Evolutionary conservation across 2,888 invertebrate genomes (phyloP).

Genomic region (Drosophila anomalata): DNA sequence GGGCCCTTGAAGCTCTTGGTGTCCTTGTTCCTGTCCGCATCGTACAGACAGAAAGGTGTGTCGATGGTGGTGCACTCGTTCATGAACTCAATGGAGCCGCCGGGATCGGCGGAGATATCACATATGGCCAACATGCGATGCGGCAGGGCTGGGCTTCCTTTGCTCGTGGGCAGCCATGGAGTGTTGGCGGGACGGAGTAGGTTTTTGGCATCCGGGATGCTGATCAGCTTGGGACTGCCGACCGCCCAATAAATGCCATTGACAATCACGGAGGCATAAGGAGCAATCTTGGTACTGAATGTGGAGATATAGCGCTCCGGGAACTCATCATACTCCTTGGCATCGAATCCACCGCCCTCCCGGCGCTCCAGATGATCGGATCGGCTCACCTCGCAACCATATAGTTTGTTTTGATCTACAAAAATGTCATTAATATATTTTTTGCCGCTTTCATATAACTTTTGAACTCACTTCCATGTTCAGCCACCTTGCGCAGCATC

Average conservation of each 20-base stretch:
- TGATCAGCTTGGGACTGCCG: slow-evolving; percentile 96
- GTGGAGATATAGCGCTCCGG: slow-evolving; percentile 98
- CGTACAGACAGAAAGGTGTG: slow-evolving; percentile 99
- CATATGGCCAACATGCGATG: slow-evolving; percentile 97
- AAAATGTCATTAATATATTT: neutral
- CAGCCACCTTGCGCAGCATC: slow-evolving; percentile 96
- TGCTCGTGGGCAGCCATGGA: slow-evolving; percentile 96
- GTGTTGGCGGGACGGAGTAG: slow-evolving; percentile 94
- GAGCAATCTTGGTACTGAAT: slow-evolving; percentile 98
- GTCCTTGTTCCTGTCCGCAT: slow-evolving; percentile 98
- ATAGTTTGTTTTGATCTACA: slow-evolving; percentile 95
- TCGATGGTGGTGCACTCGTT: slow-evolving; percentile 99
- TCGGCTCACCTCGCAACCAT: slow-evolving; percentile 97
- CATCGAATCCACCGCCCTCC: slow-evolving; percentile 96
- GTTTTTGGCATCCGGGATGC: slow-evolving; percentile 99
- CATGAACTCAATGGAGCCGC: slow-evolving; percentile 99
- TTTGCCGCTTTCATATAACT: neutral
- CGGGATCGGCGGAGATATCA: slow-evolving; percentile 99
- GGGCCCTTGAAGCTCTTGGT: slow-evolving; percentile 98
- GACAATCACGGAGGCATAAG: slow-evolving; percentile 97
- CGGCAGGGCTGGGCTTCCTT: slow-evolving; percentile 94
- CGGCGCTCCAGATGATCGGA: slow-evolving; percentile 96
- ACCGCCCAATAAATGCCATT: slow-evolving; percentile 99
- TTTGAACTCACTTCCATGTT: slow-evolving; percentile 93
- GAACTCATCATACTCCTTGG: slow-evolving; percentile 93